Evolutionary conservation across 2,888 invertebrate genomes (phyloP), one percentile per base, ranked within the genome.

Genomic region (Dryadula phaetusa): DNA sequence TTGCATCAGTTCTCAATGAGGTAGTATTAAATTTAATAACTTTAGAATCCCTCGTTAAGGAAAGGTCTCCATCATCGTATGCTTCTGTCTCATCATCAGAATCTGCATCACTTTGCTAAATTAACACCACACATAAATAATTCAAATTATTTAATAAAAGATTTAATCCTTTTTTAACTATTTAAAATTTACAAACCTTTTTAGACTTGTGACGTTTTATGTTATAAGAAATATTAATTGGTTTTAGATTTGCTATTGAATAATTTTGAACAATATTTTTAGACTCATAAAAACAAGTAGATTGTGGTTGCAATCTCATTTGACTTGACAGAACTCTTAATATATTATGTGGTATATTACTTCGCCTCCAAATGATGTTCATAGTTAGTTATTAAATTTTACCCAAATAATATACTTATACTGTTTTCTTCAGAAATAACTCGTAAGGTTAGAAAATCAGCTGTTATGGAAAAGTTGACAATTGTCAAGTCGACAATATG

Each of bases 1-100:
- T 81, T 0, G 93, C 85, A 89, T 97, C 97, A 1, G 95, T 88
- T 75, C 97, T 92, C 77, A 96, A 83, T 0, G 96, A 95, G 66
- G 94, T 94, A 7, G 96, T 91, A 69, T 90, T 94, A 18, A 94
- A 86, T 78, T 93, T 95, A 0, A 96, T 77, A 16, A 96, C 83
- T 88, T 95, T 96, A 0, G 95, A 95, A 77, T 95, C 94, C 75
- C 93, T 94, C 69, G 94, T 91, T 34, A 94, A 87, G 28, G 94
- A 91, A 8, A 86, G 81, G 66, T 92, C 90, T 60, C 90, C 92
- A 32, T 86, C 82, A 53, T 89, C 87, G n/a, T 81, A 78, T 0
- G 89, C 86, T 44, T 90, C 89, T 67, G 93, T 89, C 70, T 93
- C 92, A 72, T 94, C 94, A 72, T 94, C 94, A 14, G 93, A 94